Conservation (phyloP, 2,113 vertebrate species). For the Choloepus hoffmanni region DNA sequence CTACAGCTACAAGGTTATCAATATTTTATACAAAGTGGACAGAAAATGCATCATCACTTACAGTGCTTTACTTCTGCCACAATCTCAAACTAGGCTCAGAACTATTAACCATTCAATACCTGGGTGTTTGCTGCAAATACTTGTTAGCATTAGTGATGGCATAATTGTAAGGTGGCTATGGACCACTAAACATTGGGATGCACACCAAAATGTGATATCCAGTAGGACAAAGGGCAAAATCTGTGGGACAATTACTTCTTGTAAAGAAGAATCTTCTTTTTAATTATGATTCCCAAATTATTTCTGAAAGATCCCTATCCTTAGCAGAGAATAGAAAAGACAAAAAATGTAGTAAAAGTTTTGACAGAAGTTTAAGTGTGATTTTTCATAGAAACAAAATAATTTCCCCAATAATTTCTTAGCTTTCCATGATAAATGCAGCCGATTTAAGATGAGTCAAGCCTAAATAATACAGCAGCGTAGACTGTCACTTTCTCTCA, state of each 20-base stretch:
- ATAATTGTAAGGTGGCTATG: neutral
- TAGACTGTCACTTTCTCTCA: slow-evolving; percentile 53
- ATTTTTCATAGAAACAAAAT: slow-evolving; percentile 32
- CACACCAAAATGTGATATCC: neutral
- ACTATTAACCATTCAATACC: neutral
- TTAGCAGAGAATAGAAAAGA: neutral
- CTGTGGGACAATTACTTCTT: neutral
- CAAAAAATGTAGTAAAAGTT: neutral
- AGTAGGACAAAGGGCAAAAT: neutral
- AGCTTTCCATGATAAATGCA: slow-evolving; percentile 57
- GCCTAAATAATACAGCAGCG: slow-evolving; percentile 65
- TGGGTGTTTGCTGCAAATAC: neutral
- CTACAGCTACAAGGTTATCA: neutral
- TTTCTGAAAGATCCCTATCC: neutral
- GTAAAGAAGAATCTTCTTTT: neutral
- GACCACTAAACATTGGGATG: neutral
- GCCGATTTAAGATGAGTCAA: slow-evolving; percentile 50
- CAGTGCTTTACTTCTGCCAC: neutral
- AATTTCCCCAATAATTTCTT: slow-evolving; percentile 13
- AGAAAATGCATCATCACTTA: neutral
- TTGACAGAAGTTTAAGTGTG: neutral
- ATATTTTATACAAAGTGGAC: neutral
- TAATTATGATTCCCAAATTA: neutral
- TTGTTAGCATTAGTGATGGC: neutral
- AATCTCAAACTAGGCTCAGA: neutral